Evolutionary conservation across 2,888 invertebrate species (phyloP).

Genomic region (Phyllotreta cruciferae): DNA sequence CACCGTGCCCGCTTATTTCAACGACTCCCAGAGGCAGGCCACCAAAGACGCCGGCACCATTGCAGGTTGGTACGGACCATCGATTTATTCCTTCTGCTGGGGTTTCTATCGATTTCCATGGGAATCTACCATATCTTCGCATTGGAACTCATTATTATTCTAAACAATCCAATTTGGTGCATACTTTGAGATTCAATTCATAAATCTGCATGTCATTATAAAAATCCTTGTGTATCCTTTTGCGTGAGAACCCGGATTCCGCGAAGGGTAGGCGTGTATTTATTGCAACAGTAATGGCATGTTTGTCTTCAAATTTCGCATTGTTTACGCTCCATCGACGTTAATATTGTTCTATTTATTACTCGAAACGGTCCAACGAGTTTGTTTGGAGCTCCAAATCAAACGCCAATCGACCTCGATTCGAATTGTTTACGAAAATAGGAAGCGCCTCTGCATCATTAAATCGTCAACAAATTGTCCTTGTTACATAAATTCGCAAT

Average conservation of each 20-base stretch:
- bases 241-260: background rate
- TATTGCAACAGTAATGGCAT: background rate
- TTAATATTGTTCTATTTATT: too few relatives aligned
- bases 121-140: background rate
- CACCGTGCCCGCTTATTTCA: slow-evolving; percentile 54
- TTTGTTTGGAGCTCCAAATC: too few relatives aligned
- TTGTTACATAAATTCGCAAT: too few relatives aligned
- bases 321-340: background rate
- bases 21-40: slow-evolving; percentile 76
- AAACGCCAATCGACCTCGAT: too few relatives aligned
- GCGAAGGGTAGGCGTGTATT: background rate
- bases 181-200: too few relatives aligned
- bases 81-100: slow-evolving; percentile 20
- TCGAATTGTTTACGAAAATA: too few relatives aligned
- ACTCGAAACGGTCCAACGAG: too few relatives aligned
- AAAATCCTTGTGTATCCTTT: slow-evolving; percentile 18
- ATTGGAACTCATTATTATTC: slow-evolving; percentile 9
- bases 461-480: too few relatives aligned
- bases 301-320: background rate
- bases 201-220: too few relatives aligned
- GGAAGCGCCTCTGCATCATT: too few relatives aligned
- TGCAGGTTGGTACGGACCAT: slow-evolving; percentile 40
- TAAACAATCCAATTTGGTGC: slow-evolving; percentile 7
- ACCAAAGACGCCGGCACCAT: slow-evolving; percentile 80
- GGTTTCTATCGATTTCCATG: background rate